A percentile compares a stretch with the other conserved stretches of the same genome.
Evolutionary conservation across 2,888 invertebrate species (phyloP).

Genomic region (Trichopria drosophilae): DNA sequence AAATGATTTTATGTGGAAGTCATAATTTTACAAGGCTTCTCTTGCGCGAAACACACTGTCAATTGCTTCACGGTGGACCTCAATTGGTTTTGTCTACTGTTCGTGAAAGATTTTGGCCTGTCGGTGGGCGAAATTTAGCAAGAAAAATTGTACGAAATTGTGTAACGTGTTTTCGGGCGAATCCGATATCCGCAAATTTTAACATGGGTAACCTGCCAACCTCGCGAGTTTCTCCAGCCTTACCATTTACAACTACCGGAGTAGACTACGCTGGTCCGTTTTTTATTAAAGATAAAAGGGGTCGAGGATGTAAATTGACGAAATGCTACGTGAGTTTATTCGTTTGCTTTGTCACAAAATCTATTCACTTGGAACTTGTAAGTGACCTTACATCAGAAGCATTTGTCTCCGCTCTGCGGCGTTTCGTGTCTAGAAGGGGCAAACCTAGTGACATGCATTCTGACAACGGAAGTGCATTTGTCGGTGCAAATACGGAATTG

Average conservation of each 20-base stretch:
- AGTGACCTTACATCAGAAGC: conserved; percentile 30
- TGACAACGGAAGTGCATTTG: conserved; percentile 43
- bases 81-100: conserved; percentile 25
- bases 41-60: conserved; percentile 30
- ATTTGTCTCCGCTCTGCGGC: conserved; percentile 32
- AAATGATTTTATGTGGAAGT: conserved; percentile 12
- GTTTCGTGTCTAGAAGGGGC: conserved; percentile 37
- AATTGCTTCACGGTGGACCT: conserved; percentile 31
- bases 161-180: conserved; percentile 25
- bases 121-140: conserved; percentile 26
- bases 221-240: conserved; percentile 20
- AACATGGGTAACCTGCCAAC: too few species aligned
- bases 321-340: conserved; percentile 38
- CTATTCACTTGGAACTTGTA: conserved; percentile 38
- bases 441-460: conserved; percentile 26
- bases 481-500: conserved; percentile 36
- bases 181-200: conserved; percentile 10
- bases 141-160: conserved; percentile 30
- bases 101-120: conserved; percentile 30
- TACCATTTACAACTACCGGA: conserved; percentile 20
- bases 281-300: conserved; percentile 22
- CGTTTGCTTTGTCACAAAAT: conserved; percentile 36
- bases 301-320: conserved; percentile 15
- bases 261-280: conserved; percentile 31
- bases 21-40: conserved; percentile 18